Evolutionary conservation across 1,140 invertebrate species (phyloP).

Genomic region (Drosophila obscura): DNA sequence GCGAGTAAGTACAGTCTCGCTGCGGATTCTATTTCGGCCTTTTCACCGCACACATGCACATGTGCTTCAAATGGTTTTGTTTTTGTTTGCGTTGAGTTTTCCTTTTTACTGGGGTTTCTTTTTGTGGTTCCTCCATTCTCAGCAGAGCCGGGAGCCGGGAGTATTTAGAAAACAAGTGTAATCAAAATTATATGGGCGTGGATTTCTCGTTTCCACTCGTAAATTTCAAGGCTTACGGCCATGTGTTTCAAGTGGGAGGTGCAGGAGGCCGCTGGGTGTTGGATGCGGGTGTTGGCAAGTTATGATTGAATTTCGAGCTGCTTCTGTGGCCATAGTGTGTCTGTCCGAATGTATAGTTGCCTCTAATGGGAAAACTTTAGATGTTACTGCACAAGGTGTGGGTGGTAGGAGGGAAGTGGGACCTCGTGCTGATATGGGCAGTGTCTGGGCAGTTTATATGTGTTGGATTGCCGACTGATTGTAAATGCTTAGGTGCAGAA

Average conservation of each 20-base stretch:
- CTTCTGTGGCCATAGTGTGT: conserved; percentile 54
- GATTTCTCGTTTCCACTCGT: conserved; percentile 47
- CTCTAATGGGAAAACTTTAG: conserved; percentile 68
- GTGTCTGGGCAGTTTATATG: no score
- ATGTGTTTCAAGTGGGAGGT: conserved; percentile 55
- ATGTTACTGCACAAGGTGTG: no score
- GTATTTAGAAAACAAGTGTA: conserved; percentile 82
- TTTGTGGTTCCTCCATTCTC: conserved; percentile 47
- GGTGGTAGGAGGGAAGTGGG: no score
- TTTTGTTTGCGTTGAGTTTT: conserved; percentile 29
- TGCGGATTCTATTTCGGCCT: conserved; percentile 63
- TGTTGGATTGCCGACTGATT: no score
- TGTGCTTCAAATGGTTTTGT: conserved; percentile 48
- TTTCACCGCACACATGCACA: conserved; percentile 44
- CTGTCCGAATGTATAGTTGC: conserved; percentile 33
- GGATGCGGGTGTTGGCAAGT: conserved; percentile 59
- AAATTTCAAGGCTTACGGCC: conserved; percentile 70
- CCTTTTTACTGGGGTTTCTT: conserved; percentile 26
- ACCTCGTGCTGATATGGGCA: no score
- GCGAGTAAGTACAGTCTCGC: conserved; percentile 34
- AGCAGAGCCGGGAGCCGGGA: conserved; percentile 42
- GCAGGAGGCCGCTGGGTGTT: background rate
- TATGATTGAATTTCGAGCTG: conserved; percentile 79
- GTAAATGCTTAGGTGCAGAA: no score
- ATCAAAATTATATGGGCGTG: conserved; percentile 81